phyloP scores from a whole-genome alignment of 2,797 vertebrate species.

The Leucoraja ocellata region DNA sequence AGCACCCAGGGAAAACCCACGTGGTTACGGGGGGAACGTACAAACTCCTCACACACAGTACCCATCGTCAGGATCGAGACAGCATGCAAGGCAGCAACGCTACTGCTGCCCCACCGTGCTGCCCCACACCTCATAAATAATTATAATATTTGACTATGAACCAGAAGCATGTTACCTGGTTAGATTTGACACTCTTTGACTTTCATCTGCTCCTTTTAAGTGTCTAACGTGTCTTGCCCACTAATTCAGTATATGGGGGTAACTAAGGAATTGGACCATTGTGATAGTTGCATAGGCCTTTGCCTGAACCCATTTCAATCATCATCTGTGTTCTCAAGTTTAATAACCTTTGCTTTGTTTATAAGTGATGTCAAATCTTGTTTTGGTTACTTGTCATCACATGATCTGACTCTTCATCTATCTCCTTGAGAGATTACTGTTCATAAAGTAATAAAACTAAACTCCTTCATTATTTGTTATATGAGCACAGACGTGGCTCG shows the following conservation, averaged over 20 bases:
- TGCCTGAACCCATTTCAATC: constrained; percentile 30
- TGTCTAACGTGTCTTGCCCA: background rate
- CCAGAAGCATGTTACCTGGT: background rate
- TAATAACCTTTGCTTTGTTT: constrained; percentile 37
- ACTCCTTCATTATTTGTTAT: background rate
- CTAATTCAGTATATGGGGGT: background rate
- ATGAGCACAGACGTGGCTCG: background rate
- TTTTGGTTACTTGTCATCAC: constrained; percentile 37
- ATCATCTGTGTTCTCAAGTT: background rate
- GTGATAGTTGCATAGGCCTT: background rate
- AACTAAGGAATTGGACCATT: background rate
- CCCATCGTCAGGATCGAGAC: too few species aligned
- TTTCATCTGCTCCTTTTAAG: background rate
- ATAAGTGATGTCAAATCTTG: constrained; percentile 23
- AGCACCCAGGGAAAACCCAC: too few species aligned
- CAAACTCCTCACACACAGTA: too few species aligned
- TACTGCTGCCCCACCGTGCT: too few species aligned
- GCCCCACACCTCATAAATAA: background rate
- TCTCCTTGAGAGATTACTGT: background rate
- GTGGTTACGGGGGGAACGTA: too few species aligned
- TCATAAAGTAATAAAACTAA: constrained; percentile 29
- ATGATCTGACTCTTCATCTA: background rate
- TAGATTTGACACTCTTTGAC: background rate
- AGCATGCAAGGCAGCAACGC: too few species aligned
- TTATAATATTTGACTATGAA: background rate